Percentiles rank a stretch among this genome's conserved stretches.
Conservation (phyloP, 2,797 vertebrate species). For the Takifugu ocellatus region DNA sequence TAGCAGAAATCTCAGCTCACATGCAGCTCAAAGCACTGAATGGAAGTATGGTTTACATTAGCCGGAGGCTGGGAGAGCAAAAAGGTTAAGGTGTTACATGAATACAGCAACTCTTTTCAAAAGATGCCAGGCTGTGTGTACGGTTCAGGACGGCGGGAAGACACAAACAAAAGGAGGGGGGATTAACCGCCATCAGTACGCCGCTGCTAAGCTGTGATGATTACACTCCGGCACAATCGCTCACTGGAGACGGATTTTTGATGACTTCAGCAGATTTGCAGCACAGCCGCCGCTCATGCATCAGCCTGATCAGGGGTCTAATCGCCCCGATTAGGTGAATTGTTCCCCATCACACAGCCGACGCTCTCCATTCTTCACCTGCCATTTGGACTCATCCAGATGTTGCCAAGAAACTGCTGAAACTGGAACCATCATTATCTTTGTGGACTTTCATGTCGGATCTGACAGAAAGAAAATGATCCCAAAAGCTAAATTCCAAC, state of each 20-base stretch:
- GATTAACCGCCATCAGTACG: constrained; percentile 42
- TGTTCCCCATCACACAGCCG: no score
- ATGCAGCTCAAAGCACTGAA: background rate
- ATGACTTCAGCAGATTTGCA: constrained; percentile 48
- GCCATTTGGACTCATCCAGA: no score
- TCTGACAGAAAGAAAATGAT: no score
- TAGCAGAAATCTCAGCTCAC: background rate
- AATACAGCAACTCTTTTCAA: background rate
- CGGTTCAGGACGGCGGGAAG: constrained; percentile 9
- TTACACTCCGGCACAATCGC: constrained; percentile 41
- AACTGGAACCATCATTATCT: no score
- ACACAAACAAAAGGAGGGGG: background rate
- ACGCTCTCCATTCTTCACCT: no score
- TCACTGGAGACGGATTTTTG: constrained; percentile 33
- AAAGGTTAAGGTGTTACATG: background rate
- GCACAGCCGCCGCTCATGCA: constrained; percentile 9
- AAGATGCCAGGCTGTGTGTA: background rate
- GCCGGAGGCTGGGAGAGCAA: background rate
- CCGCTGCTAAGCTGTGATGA: constrained; percentile 43
- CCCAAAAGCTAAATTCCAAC: no score
- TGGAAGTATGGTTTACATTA: background rate
- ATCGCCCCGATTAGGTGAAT: background rate
- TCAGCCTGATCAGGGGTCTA: constrained; percentile 9
- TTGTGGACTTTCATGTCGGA: no score
- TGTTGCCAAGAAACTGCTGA: no score